Percentiles rank a stretch among this genome's conserved stretches.
These are phyloP conservation scores for Epizoanthus rinbou DNA, from an alignment of 92 coral and sea anemone genomes.

Conservation along the genomic window DNA sequence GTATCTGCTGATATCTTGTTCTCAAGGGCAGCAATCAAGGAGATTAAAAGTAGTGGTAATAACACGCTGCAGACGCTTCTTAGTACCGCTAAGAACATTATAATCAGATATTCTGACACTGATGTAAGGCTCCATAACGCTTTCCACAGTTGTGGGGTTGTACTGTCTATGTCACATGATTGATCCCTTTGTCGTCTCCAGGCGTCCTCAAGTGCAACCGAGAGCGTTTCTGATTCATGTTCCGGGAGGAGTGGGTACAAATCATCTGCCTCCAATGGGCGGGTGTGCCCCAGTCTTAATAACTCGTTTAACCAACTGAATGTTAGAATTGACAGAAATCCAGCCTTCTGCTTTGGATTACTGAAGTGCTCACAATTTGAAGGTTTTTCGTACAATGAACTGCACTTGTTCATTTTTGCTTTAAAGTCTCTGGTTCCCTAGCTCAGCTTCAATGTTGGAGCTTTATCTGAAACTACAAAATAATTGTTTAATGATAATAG, in stretches of 20 bases:
- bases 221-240: conserved; percentile 6
- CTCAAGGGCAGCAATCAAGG: not conserved
- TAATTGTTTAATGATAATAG: no score
- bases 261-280: conserved; percentile 5
- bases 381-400: not conserved
- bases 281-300: conserved; percentile 14
- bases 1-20: conserved; percentile 1
- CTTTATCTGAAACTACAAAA: no score
- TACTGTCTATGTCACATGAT: not conserved
- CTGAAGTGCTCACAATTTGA: not conserved
- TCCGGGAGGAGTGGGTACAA: conserved; percentile 18
- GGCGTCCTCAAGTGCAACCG: not conserved
- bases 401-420: not conserved
- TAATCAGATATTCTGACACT: not conserved
- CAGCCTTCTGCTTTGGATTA: conserved; percentile 14
- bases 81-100: not conserved
- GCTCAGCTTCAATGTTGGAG: not conserved
- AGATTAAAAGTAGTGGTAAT: not conserved
- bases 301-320: conserved; percentile 20
- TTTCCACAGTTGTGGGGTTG: conserved; percentile 4
- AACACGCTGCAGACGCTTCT: not conserved
- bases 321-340: not conserved
- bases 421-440: not conserved
- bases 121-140: not conserved
- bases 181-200: not conserved